Conservation (phyloP, 2,797 vertebrate genomes). For the Hypotaenidia okinawae region DNA sequence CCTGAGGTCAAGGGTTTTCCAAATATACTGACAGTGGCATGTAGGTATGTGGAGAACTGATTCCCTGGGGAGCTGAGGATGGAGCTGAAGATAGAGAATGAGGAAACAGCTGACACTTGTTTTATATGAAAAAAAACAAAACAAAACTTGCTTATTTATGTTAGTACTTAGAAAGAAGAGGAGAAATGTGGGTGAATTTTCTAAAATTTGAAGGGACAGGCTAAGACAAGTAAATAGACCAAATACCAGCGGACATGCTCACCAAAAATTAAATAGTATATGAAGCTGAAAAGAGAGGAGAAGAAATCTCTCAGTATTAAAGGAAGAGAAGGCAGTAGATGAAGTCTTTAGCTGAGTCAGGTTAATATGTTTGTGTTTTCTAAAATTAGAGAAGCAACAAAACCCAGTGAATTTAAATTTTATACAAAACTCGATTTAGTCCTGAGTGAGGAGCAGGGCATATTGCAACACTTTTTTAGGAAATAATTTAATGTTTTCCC, state of each 20-base stretch:
- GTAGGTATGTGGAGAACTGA: neutral
- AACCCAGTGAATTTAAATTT: neutral
- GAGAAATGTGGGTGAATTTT: neutral
- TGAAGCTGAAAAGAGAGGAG: neutral
- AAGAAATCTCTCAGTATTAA: neutral
- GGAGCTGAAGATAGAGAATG: neutral
- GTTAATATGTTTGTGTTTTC: neutral
- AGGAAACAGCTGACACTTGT: neutral
- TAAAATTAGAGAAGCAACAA: neutral
- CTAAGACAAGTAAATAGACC: neutral
- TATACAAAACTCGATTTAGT: neutral
- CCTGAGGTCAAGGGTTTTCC: constrained; percentile 42
- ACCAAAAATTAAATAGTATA: neutral
- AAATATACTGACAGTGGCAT: neutral
- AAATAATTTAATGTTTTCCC: neutral
- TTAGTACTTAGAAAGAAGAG: neutral
- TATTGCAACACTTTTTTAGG: neutral
- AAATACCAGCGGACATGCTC: neutral
- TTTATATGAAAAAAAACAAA: neutral
- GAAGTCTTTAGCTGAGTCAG: neutral
- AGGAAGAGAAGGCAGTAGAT: neutral
- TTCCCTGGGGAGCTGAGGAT: neutral
- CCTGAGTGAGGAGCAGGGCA: neutral
- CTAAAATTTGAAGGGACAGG: neutral
- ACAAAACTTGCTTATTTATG: neutral